Conservation (phyloP, 2,888 invertebrate genomes). For the Tridacna gigas region DNA sequence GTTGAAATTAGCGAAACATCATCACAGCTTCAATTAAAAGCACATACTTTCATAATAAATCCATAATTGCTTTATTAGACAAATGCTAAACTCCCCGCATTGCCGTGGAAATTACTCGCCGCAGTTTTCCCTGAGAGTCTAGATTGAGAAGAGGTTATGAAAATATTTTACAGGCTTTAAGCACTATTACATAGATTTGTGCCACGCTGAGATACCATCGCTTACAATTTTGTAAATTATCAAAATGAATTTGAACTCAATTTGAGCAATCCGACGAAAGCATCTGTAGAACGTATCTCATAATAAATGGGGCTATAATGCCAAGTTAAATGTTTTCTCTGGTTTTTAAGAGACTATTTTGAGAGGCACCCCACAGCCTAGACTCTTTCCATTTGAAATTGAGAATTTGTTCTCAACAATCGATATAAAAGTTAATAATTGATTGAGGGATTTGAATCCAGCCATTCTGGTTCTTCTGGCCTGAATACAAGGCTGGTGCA, state of each 20-base stretch:
- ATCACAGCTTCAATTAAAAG: constrained; percentile 40
- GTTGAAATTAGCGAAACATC: constrained; percentile 30
- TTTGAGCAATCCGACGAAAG: constrained; percentile 30
- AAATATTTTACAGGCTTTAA: constrained; percentile 41
- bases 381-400: constrained; percentile 10
- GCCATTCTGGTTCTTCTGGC: too few relatives aligned
- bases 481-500: too few relatives aligned
- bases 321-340: constrained; percentile 44
- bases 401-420: neutral
- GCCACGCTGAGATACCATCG: constrained; percentile 37
- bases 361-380: constrained; percentile 28
- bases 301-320: constrained; percentile 50
- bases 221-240: constrained; percentile 54
- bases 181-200: constrained; percentile 47
- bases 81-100: constrained; percentile 20
- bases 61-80: constrained; percentile 35
- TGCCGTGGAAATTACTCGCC: neutral
- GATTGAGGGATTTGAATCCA: too few relatives aligned
- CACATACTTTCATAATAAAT: constrained; percentile 36
- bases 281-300: constrained; percentile 36
- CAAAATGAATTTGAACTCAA: constrained; percentile 62
- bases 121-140: neutral
- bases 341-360: constrained; percentile 35
- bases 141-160: constrained; percentile 18
- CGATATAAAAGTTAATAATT: too few relatives aligned